Evolutionary conservation across 2,113 vertebrate genomes (phyloP), one percentile per base, ranked within the genome.

Genomic region (Cebus imitator): DNA sequence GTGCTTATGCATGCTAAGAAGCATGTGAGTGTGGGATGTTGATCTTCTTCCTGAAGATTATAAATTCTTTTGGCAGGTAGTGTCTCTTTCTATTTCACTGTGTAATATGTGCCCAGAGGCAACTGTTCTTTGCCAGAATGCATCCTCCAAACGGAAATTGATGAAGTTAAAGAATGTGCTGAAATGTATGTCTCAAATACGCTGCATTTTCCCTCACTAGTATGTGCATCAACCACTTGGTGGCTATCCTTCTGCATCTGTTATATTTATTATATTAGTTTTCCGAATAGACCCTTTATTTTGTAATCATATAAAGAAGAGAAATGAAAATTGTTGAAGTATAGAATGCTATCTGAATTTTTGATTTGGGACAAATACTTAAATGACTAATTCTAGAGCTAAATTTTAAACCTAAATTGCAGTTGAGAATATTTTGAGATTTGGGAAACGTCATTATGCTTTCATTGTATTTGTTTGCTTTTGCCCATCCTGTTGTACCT

Each of bases 51-150:
- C 81, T 14, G 13, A 94, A 58, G 76, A 92, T 95, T 95, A 72
- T 90, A 93, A 91, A 91, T 93, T 95, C 84, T 95, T 95, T 81
- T 95, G 95, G 89, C 95, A 97, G 93, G 78, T 64, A 79, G 87
- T 97, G 96, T 97, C 97, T 97, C 72, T 97, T 97, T 96, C 80
- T 92, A 95, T 98, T 93, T 97, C 82, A 84, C 81, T 90, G 32
- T 96, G 87, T 97, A 97, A 96, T 95, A 85, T 92, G 87, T 97
- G 90, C 96, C 95, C 70, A 52, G 87, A 97, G 96, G 95, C 97
- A 95, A 90, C 87, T 79, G 30, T 61, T 95, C 82, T 95, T 96
- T 89, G 90, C 95, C 70, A 84, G 86, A 82, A 55, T 50, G 52
- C 16, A 75, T 90, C 66, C 61, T 95, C 93, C 84, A 82, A 94